Conservation (phyloP, 2,797 vertebrate species). For the Takifugu rubripes region DNA sequence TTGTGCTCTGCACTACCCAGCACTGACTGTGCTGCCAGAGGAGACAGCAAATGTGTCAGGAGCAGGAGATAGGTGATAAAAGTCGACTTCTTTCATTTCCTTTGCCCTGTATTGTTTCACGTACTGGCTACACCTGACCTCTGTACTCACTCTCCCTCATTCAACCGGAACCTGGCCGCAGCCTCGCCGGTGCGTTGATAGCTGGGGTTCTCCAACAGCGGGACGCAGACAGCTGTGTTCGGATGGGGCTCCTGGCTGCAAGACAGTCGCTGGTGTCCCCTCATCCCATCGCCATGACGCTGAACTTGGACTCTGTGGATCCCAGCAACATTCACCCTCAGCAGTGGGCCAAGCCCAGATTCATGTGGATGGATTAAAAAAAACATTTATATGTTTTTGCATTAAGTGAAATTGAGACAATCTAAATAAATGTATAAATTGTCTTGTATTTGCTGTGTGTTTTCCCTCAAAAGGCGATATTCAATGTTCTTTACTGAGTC, state of each 20-base stretch:
- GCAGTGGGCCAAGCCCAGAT: conserved; percentile 65
- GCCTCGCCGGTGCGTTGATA: conserved; percentile 83
- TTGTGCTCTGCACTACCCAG: conserved; percentile 83
- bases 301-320: conserved; percentile 70
- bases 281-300: conserved; percentile 73
- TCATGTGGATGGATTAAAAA: conserved; percentile 61
- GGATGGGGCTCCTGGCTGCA: conserved; percentile 84
- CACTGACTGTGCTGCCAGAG: conserved; percentile 66
- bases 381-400: background rate
- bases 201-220: conserved; percentile 75
- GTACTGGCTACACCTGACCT: background rate
- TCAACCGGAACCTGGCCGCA: conserved; percentile 45
- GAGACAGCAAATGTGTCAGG: conserved; percentile 86
- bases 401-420: background rate
- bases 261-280: conserved; percentile 75
- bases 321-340: conserved; percentile 52
- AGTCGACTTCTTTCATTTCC: conserved; percentile 9
- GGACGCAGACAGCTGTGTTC: conserved; percentile 79
- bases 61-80: conserved; percentile 84
- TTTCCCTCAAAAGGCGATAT: background rate
- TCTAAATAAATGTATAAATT: background rate
- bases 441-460: background rate
- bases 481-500: background rate
- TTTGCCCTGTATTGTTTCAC: background rate
- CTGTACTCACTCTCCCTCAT: background rate